Evolutionary conservation across 2,797 vertebrate genomes (phyloP), one percentile per base, ranked within the genome.

Genomic region (Poecilia gillii): DNA sequence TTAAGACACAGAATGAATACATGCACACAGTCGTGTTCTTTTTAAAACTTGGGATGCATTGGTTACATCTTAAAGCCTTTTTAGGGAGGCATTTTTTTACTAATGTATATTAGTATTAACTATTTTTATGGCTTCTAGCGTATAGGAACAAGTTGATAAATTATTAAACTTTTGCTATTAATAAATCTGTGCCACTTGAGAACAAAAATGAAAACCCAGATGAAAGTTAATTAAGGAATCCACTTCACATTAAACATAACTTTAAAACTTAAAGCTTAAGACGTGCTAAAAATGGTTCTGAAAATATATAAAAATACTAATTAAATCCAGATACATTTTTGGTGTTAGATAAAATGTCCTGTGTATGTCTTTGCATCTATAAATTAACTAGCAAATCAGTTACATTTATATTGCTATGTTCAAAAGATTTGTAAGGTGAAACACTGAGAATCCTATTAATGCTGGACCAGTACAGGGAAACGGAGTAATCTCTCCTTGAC

Each of bases 401-500:
- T 66, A 9, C 18, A 66, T 18, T 20, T 39, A 66, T 39, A 7
- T 23, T 39, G 9, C 62, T 66, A 39, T 23, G 2, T 39, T 66
- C 33, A 66, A 66, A 12, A n/a, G 3, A 36, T 39, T 79, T 78
- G 18, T 72, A 66, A 74, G 73, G 18, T 47, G 47, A 79, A 59
- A 72, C 25, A 55, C 31, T 2, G 59, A 55, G 18, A 59, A 77
- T 72, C 55, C 43, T 70, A 72, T 75, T 75, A 39, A 43, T 83
- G 70, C 43, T 49, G 39, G 28, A 45, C 74, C 43, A 62, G 25
- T 70, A 43, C 36, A 84, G 75, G 11, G 72, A 73, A 79, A 72
- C 46, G 55, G 73, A 68, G 18, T 55, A 36, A 73, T 70, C 57
- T 84, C 20, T 74, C 80, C 62, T 77, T 83, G 66, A 79, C 75